phyloP scores from a whole-genome alignment of 1,140 invertebrate species.

The Ceratitis capitata region DNA sequence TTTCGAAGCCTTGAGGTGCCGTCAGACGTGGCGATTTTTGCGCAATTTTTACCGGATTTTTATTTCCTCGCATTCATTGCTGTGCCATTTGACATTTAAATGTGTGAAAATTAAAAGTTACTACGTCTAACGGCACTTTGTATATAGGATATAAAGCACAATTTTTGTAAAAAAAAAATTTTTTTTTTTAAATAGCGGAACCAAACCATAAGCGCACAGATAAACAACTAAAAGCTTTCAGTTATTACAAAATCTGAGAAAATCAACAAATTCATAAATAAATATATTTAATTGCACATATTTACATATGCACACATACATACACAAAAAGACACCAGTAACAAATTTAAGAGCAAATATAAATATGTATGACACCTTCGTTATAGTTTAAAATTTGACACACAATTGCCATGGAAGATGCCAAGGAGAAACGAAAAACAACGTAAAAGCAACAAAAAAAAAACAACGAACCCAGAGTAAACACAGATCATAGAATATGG shows the following conservation, averaged over 20 bases:
- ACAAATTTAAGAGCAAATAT: background rate
- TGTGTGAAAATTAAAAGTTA: too few relatives aligned
- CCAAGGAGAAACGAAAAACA: background rate
- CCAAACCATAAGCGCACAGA: background rate
- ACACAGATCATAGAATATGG: too few relatives aligned
- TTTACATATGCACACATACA: background rate
- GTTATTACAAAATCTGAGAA: conserved; percentile 12
- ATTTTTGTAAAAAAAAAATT: too few relatives aligned
- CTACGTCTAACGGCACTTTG: too few relatives aligned
- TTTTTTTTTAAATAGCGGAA: too few relatives aligned
- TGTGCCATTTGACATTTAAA: too few relatives aligned
- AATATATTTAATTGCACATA: background rate
- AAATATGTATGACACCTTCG: background rate
- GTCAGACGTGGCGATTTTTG: too few relatives aligned
- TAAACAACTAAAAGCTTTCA: background rate
- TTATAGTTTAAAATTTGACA: background rate
- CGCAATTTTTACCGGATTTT: too few relatives aligned
- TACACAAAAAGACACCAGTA: background rate
- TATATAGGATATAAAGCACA: too few relatives aligned
- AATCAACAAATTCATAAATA: background rate
- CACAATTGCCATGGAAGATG: background rate
- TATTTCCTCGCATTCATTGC: too few relatives aligned
- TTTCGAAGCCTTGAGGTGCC: too few relatives aligned
- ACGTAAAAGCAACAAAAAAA: background rate
- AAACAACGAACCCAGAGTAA: background rate